Evolutionary conservation across 2,888 invertebrate genomes (phyloP), one percentile per base, ranked within the genome.

Genomic region (Eledona agricola): DNA sequence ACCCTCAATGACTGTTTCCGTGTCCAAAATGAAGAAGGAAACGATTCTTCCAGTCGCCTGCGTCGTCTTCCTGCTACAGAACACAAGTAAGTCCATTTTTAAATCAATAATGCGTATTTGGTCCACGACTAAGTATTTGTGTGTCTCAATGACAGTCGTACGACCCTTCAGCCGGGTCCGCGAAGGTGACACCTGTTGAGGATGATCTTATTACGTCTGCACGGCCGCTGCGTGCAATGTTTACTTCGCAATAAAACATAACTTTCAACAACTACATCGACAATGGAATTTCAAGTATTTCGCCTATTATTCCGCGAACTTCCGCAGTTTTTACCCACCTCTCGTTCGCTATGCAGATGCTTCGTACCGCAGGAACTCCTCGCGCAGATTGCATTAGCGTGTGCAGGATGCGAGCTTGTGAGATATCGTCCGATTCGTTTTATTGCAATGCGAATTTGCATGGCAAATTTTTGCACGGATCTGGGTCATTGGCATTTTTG

Each of bases 111-210:
- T 29, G 19, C 29, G 28, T 26, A 29, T 17, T 5, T 10, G 23
- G 9, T 4, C 23, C 7, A 23, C 1, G 7, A 9, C 23, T 4
- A 6, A 23, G 7, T 23, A 10, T 9, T 13, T 28, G 28, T 4
- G 12, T 12, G 12, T 6, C 10, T 19, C 5, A 4, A 5, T 25
- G 25, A 25, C 25, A 25, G 1, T 25, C 9, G 7, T 25, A 10
- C 25, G 2, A 25, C 9, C 23, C 23, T 2, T 23, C 6, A 7
- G 4, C 19, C 23, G n/a, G n/a, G 2, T 9, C 9, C 32, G 17
- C 17, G 9, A 29, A 28, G 22, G 9, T 42, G 42, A 42, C 42
- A 42, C 42, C 42, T 42, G 42, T 42, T 42, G 42, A 38, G 17
- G 15, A 38, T 38, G 7, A 26, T 7, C n/a, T 31, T 19, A 22